These are phyloP conservation scores for Ailurus styani DNA, from an alignment of 2,113 vertebrate species.

Conservation along the genomic window DNA sequence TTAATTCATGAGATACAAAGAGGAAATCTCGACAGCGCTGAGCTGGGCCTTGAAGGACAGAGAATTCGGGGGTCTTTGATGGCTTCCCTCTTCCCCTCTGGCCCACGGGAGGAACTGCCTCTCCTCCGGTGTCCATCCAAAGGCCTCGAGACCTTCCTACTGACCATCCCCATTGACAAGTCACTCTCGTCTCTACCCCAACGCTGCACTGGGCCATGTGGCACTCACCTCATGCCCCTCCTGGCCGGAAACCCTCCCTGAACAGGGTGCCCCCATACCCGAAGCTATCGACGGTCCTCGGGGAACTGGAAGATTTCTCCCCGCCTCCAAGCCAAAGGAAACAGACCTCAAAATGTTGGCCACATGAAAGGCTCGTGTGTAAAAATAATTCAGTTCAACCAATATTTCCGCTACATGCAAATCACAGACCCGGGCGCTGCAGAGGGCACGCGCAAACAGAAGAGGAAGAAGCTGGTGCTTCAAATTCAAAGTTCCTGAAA, in stretches of 20 bases:
- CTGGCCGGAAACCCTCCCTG: neutral
- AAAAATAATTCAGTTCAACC: slow-evolving; percentile 37
- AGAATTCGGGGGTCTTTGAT: neutral
- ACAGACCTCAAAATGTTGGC: neutral
- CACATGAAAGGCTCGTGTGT: neutral
- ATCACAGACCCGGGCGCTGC: neutral
- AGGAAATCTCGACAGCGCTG: neutral
- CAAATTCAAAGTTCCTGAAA: neutral
- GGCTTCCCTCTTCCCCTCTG: neutral
- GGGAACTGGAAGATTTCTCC: neutral
- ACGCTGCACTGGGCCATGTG: neutral
- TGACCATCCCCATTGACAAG: neutral
- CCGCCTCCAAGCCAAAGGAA: slow-evolving; percentile 31
- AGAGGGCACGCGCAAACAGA: neutral
- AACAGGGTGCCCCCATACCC: neutral
- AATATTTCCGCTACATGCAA: slow-evolving; percentile 12
- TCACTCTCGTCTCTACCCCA: neutral
- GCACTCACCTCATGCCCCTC: neutral
- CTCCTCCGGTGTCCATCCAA: neutral
- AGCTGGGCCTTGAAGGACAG: neutral
- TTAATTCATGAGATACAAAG: neutral
- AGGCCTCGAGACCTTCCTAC: neutral
- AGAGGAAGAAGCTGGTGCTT: neutral
- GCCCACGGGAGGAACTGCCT: neutral
- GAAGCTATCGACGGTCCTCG: neutral